Percentiles rank a stretch among this genome's conserved stretches.
These are phyloP conservation scores for Aelia acuminata DNA, from an alignment of 2,888 invertebrate genomes.

Conservation along the genomic window DNA sequence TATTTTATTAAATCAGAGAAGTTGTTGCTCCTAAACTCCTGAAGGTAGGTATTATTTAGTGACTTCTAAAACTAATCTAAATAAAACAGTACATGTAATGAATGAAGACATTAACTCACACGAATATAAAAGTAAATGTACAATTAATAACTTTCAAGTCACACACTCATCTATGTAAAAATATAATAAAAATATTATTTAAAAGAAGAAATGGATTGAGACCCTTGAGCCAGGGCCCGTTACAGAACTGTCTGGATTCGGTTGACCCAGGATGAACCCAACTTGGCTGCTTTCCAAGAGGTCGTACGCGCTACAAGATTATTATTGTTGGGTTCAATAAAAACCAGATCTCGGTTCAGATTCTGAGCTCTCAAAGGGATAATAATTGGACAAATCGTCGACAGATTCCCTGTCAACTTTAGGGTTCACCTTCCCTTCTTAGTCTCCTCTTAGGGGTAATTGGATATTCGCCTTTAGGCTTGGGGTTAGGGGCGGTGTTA, in stretches of 20 bases:
- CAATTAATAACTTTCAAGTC: too few relatives aligned
- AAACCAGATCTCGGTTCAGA: not conserved
- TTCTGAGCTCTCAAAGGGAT: not conserved
- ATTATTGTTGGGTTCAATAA: not conserved
- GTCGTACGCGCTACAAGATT: not conserved
- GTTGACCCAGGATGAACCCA: conserved; percentile 23
- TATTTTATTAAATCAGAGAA: too few relatives aligned
- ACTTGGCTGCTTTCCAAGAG: conserved; percentile 11
- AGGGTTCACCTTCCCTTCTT: not conserved
- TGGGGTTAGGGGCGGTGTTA: not conserved
- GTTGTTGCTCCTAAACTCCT: too few relatives aligned
- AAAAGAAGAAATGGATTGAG: not conserved
- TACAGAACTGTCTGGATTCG: conserved; percentile 3
- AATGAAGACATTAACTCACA: too few relatives aligned
- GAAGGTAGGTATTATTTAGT: too few relatives aligned
- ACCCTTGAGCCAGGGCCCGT: not conserved
- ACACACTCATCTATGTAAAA: too few relatives aligned
- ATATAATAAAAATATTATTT: not conserved
- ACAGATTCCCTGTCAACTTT: not conserved
- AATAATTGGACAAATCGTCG: not conserved
- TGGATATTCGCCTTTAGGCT: not conserved
- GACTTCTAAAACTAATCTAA: too few relatives aligned
- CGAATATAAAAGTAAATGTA: too few relatives aligned
- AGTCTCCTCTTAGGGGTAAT: not conserved
- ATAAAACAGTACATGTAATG: too few relatives aligned